Percentiles rank a stretch among this genome's conserved stretches.
Evolutionary conservation across 2,113 vertebrate species (phyloP).

Genomic region (Gadus macrocephalus): DNA sequence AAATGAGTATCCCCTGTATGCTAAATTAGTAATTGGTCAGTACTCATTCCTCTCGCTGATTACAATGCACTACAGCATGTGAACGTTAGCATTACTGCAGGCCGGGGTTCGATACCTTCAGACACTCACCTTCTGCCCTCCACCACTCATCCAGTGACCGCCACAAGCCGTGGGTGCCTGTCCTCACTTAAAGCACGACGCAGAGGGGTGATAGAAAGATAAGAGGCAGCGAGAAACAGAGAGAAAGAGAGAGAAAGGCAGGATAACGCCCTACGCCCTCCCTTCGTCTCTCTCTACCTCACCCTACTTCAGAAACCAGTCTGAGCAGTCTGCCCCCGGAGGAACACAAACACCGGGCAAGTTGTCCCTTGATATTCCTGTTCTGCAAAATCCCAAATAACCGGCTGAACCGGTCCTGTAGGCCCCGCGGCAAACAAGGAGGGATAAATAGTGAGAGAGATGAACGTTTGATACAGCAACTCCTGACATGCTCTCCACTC

Average conservation of each 20-base stretch:
- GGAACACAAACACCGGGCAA: conserved; percentile 73
- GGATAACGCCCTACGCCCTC: conserved; percentile 47
- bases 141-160: too few relatives aligned
- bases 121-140: too few relatives aligned
- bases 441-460: conserved; percentile 22
- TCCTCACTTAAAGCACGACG: not conserved
- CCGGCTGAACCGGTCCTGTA: conserved; percentile 58
- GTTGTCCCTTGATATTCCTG: conserved; percentile 76
- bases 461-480: not conserved
- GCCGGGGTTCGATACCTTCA: too few relatives aligned
- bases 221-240: conserved; percentile 13
- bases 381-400: conserved; percentile 74
- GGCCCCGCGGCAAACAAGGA: conserved; percentile 37
- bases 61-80: too few relatives aligned
- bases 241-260: conserved; percentile 19
- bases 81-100: too few relatives aligned
- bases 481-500: not conserved
- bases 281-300: conserved; percentile 37
- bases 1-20: too few relatives aligned
- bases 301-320: conserved; percentile 70
- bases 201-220: conserved; percentile 28
- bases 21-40: too few relatives aligned
- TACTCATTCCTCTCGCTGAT: too few relatives aligned
- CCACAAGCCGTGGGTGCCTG: too few relatives aligned
- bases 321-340: conserved; percentile 60